Percentiles rank a stretch among this genome's conserved stretches.
These are phyloP conservation scores for Solea solea DNA, from an alignment of 2,113 vertebrate genomes.

Conservation along the genomic window DNA sequence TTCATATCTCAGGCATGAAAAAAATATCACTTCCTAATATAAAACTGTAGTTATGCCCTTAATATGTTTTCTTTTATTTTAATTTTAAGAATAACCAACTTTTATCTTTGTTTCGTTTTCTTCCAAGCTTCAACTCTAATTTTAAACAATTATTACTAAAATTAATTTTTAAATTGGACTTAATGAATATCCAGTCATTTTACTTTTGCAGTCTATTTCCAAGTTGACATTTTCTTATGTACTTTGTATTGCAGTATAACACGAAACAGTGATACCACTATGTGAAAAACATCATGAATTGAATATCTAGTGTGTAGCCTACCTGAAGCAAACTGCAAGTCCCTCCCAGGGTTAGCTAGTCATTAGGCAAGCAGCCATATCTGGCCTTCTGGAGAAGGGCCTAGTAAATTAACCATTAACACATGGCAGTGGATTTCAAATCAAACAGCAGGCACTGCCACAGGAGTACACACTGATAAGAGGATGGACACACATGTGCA, in stretches of 20 bases:
- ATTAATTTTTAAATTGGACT: neutral
- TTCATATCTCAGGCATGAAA: neutral
- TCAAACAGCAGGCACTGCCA: constrained; percentile 19
- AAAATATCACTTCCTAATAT: neutral
- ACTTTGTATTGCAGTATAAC: too few species aligned
- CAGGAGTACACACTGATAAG: constrained; percentile 9
- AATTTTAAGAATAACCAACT: too few species aligned
- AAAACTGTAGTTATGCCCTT: neutral
- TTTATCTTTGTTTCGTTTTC: neutral
- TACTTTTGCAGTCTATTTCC: neutral
- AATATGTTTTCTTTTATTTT: too few species aligned
- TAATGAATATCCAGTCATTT: neutral
- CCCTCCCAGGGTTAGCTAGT: constrained; percentile 26
- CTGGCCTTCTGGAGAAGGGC: neutral
- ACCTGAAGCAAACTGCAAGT: neutral
- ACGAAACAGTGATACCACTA: too few species aligned
- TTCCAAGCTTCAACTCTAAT: neutral
- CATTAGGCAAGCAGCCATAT: constrained; percentile 27
- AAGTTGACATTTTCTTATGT: neutral
- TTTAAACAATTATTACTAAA: neutral
- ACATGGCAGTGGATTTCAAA: constrained; percentile 55
- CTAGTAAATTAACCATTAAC: constrained; percentile 37
- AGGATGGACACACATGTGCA: constrained; percentile 14
- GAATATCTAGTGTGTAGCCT: neutral
- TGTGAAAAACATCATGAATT: neutral